A percentile compares a stretch with the other conserved stretches of the same genome.
phyloP scores from a whole-genome alignment of 2,113 vertebrate genomes.

The Eretmochelys imbricata region DNA sequence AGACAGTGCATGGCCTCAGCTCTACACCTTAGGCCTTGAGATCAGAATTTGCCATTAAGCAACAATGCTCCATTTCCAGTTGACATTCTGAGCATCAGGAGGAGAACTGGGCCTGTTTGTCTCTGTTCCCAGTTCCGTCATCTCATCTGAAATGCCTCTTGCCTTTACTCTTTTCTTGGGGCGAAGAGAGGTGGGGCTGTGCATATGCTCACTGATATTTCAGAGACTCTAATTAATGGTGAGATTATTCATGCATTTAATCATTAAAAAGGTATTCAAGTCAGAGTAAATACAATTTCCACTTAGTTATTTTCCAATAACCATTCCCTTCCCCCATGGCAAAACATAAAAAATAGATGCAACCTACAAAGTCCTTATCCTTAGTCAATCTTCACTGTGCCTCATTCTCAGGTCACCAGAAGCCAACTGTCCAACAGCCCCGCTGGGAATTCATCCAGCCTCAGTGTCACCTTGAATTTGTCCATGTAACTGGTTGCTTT shows the following conservation, averaged over 20 bases:
- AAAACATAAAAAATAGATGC: background rate
- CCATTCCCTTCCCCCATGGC: slow-evolving; percentile 38
- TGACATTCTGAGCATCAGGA: background rate
- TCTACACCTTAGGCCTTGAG: background rate
- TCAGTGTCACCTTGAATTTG: accelerated
- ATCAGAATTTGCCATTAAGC: background rate
- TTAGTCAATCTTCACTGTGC: background rate
- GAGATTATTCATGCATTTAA: slow-evolving; percentile 81
- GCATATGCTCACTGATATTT: slow-evolving; percentile 84
- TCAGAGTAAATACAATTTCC: slow-evolving; percentile 69
- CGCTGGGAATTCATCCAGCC: background rate
- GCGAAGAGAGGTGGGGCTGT: slow-evolving; percentile 52
- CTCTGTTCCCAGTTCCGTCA: background rate
- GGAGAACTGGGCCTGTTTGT: background rate
- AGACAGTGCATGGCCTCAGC: accelerated
- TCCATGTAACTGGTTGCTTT: background rate
- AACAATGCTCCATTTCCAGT: background rate
- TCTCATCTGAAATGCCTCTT: background rate
- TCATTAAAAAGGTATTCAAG: slow-evolving; percentile 78
- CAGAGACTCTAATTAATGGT: slow-evolving; percentile 74
- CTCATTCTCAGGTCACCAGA: background rate
- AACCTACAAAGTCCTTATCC: background rate
- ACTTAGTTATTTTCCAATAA: slow-evolving; percentile 25
- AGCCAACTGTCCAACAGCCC: background rate
- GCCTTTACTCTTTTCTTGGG: slow-evolving; percentile 53